phyloP scores from a whole-genome alignment of 2,888 invertebrate genomes.

The Tortricodes alternella region DNA sequence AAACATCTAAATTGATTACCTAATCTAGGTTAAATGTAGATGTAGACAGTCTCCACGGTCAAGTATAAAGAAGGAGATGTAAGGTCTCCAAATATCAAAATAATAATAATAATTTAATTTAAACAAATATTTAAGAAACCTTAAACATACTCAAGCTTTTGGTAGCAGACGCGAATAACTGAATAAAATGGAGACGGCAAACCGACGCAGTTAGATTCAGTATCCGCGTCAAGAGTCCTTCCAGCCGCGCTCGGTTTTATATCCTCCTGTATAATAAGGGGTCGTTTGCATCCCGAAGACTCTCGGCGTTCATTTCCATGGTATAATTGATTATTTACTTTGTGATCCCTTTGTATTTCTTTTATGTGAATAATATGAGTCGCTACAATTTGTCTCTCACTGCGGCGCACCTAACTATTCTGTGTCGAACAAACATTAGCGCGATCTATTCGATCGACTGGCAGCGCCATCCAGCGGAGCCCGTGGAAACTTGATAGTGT shows the following conservation, averaged over 20 bases:
- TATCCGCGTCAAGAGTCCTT: constrained; percentile 21
- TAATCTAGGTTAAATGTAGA: too few relatives aligned
- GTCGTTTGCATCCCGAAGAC: constrained; percentile 20
- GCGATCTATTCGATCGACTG: too few relatives aligned
- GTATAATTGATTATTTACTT: constrained; percentile 20
- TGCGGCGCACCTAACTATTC: too few relatives aligned
- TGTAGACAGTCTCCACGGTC: too few relatives aligned
- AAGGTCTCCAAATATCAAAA: neutral
- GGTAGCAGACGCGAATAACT: constrained; percentile 6
- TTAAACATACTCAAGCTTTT: neutral
- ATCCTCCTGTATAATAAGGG: constrained; percentile 23
- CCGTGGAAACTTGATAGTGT: too few relatives aligned
- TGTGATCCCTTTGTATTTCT: constrained; percentile 7
- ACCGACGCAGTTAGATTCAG: constrained; percentile 23
- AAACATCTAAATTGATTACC: too few relatives aligned
- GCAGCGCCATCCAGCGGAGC: too few relatives aligned
- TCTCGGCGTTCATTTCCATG: constrained; percentile 11
- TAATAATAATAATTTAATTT: neutral
- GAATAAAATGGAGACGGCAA: neutral
- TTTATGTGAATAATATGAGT: constrained; percentile 5
- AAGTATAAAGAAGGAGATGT: too few relatives aligned
- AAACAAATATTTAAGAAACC: neutral
- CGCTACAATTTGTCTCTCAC: neutral
- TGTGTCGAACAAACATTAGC: too few relatives aligned
- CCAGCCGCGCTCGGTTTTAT: constrained; percentile 19